Percentiles rank a stretch among this genome's conserved stretches.
Conservation (phyloP, 1,140 invertebrate genomes). For the Bactericera cockerelli region DNA sequence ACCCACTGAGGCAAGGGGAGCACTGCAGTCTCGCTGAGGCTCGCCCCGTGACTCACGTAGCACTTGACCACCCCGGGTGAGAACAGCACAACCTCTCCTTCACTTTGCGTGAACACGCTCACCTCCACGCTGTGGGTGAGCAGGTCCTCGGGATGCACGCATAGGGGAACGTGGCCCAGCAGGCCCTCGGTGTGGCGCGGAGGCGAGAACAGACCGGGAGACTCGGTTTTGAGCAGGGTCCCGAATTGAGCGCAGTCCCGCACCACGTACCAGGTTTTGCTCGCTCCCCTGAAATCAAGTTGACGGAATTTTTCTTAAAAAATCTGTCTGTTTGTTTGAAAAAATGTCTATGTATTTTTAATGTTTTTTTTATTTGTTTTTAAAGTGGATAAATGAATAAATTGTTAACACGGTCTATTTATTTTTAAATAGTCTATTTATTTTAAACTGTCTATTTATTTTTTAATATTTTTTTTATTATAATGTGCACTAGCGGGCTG, state of each 20-base stretch:
- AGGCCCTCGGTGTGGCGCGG: background rate
- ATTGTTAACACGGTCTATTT: too few relatives aligned
- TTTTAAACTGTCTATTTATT: too few relatives aligned
- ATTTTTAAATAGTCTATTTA: too few relatives aligned
- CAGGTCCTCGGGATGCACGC: background rate
- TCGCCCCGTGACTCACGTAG: background rate
- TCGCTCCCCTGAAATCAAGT: background rate
- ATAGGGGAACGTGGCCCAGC: background rate
- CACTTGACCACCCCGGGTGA: background rate
- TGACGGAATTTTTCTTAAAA: too few relatives aligned
- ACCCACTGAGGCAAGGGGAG: background rate
- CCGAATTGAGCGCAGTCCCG: background rate
- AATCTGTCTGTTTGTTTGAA: too few relatives aligned
- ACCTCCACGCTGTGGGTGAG: too few relatives aligned
- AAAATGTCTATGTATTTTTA: too few relatives aligned
- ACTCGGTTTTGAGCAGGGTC: background rate
- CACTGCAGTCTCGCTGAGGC: background rate
- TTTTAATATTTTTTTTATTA: too few relatives aligned
- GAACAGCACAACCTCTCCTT: slow-evolving; percentile 1
- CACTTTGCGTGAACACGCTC: background rate
- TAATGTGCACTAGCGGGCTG: too few relatives aligned
- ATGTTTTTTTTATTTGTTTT: too few relatives aligned
- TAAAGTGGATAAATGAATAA: too few relatives aligned
- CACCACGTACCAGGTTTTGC: background rate
- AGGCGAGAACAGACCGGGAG: background rate